Evolutionary conservation across 2,113 vertebrate genomes (phyloP).

Genomic region (Nanorana parkeri): DNA sequence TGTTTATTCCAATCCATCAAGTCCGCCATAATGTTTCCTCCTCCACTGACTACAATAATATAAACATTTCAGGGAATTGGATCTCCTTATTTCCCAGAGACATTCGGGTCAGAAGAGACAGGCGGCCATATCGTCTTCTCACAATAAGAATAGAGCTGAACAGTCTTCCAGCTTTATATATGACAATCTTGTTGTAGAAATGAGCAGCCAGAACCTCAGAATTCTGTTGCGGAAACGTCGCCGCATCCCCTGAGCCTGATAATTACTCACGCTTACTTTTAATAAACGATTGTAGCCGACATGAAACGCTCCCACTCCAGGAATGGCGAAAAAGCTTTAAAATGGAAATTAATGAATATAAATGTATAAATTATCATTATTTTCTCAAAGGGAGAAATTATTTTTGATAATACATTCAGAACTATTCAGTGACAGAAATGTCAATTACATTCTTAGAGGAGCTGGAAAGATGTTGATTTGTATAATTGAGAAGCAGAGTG

Average conservation of each 20-base stretch:
- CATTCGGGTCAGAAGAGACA: too few relatives aligned
- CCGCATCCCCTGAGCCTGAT: conserved; percentile 58
- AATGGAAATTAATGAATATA: conserved; percentile 65
- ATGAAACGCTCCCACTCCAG: conserved; percentile 65
- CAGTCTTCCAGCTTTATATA: too few relatives aligned
- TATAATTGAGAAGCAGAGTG: not conserved
- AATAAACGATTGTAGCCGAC: conserved; percentile 64
- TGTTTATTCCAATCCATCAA: too few relatives aligned
- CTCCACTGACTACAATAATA: too few relatives aligned
- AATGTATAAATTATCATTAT: conserved; percentile 70
- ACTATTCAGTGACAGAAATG: conserved; percentile 34
- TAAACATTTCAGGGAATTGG: too few relatives aligned
- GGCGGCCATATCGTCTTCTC: too few relatives aligned
- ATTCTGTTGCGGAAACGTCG: not conserved
- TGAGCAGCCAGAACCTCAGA: too few relatives aligned
- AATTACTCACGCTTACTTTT: conserved; percentile 67
- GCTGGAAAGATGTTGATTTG: not conserved
- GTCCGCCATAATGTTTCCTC: too few relatives aligned
- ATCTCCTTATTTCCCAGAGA: too few relatives aligned
- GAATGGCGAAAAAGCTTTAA: conserved; percentile 62
- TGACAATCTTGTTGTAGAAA: too few relatives aligned
- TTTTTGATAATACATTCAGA: conserved; percentile 43
- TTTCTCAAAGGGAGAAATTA: conserved; percentile 56
- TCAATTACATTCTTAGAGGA: conserved; percentile 10
- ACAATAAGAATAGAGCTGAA: too few relatives aligned